Percentiles rank a stretch among this genome's conserved stretches.
Conservation (phyloP, 2,888 invertebrate species). For the Aspidiotus rigidus region DNA sequence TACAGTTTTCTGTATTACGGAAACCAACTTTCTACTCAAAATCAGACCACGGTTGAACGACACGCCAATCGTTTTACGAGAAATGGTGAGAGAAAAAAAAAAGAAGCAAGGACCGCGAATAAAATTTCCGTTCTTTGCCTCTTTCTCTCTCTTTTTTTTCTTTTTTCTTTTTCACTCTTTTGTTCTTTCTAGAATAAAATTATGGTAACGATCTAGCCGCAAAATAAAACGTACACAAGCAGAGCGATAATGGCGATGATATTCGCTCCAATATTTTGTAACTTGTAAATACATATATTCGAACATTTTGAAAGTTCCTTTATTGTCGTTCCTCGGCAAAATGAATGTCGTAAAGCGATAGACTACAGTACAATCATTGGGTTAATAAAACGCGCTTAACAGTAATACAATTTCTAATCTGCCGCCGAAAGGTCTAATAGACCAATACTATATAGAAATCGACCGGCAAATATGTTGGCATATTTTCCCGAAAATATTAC, state of each 20-base stretch:
- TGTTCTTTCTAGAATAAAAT: background rate
- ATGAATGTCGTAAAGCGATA: constrained; percentile 4
- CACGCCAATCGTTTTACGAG: too few species aligned
- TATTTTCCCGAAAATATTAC: too few species aligned
- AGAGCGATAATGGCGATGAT: background rate
- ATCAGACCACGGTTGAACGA: too few species aligned
- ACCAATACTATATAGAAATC: too few species aligned
- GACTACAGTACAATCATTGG: background rate
- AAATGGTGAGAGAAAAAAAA: too few species aligned
- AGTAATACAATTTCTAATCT: too few species aligned
- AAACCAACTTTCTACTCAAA: too few species aligned
- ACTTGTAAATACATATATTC: background rate
- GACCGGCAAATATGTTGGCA: too few species aligned
- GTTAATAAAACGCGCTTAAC: background rate
- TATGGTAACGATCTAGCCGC: background rate
- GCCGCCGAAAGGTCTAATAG: too few species aligned
- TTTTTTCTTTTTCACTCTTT: background rate
- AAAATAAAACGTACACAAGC: background rate
- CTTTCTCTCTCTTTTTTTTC: background rate
- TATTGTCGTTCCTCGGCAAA: background rate
- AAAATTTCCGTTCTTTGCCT: background rate
- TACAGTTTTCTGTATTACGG: too few species aligned
- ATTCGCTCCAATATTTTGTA: background rate
- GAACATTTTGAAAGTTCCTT: background rate
- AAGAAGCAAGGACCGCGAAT: too few species aligned